A percentile compares a stretch with the other conserved stretches of the same genome.
Conservation (phyloP, 2,888 invertebrate species). For the Agrochola litura region DNA sequence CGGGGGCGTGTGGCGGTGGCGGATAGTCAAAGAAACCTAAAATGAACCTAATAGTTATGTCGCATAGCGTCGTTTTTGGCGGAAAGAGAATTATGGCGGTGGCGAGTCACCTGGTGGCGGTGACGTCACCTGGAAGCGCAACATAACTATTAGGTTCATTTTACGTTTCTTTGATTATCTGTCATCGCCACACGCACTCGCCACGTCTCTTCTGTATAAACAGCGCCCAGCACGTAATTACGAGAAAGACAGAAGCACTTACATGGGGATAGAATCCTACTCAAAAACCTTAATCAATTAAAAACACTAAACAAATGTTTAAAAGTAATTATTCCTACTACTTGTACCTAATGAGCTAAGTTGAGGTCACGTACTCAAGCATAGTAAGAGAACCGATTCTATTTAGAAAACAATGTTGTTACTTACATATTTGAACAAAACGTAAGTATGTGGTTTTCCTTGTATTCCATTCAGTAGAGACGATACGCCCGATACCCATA, state of each 20-base stretch:
- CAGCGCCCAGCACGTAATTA: background rate
- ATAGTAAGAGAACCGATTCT: background rate
- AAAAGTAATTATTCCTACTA: background rate
- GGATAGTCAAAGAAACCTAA: too few species aligned
- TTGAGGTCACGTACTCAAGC: background rate
- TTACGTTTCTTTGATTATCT: too few species aligned
- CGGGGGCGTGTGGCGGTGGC: too few species aligned
- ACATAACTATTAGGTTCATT: too few species aligned
- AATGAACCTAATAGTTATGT: too few species aligned
- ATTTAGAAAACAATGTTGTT: conserved; percentile 27
- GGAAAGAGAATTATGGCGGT: too few species aligned
- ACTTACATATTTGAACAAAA: conserved; percentile 6
- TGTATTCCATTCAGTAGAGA: conserved; percentile 27
- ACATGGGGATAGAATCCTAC: background rate
- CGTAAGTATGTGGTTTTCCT: conserved; percentile 25
- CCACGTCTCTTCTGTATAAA: too few species aligned
- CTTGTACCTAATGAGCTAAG: background rate
- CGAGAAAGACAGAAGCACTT: background rate
- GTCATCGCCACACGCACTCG: too few species aligned
- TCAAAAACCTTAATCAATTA: background rate
- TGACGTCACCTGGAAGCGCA: too few species aligned
- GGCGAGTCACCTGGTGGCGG: too few species aligned
- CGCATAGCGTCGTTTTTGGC: too few species aligned
- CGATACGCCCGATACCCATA: background rate
- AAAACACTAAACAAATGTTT: background rate